Conservation (phyloP, 2,888 invertebrate genomes). For the Steinernema scapterisci region DNA sequence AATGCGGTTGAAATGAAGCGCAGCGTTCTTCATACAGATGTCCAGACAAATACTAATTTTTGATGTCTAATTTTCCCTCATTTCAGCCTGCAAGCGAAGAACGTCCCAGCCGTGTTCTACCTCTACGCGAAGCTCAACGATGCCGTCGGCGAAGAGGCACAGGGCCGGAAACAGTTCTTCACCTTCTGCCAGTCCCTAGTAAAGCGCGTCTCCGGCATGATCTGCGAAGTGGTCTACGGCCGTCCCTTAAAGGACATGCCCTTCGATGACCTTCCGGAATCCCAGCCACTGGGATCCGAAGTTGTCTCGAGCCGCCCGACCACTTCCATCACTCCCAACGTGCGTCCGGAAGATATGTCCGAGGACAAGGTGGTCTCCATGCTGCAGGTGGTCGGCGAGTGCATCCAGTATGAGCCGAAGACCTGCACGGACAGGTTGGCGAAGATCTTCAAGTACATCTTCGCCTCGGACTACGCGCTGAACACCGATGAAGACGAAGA, state of each 20-base stretch:
- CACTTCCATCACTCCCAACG: neutral
- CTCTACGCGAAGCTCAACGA: slow-evolving; percentile 40
- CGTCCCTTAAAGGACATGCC: neutral
- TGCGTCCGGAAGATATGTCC: neutral
- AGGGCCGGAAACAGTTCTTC: slow-evolving; percentile 22
- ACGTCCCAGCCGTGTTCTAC: slow-evolving; percentile 41
- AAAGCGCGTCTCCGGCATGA: neutral
- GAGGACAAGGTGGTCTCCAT: slow-evolving; percentile 40
- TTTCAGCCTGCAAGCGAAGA: slow-evolving; percentile 40
- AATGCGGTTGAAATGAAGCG: neutral
- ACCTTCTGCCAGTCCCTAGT: neutral
- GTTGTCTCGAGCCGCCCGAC: neutral
- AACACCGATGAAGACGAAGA: neutral
- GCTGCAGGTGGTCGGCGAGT: slow-evolving; percentile 67
- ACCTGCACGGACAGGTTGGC: slow-evolving; percentile 68
- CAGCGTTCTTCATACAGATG: neutral
- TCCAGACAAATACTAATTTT: neutral
- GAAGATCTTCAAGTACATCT: slow-evolving; percentile 52
- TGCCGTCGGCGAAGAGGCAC: slow-evolving; percentile 42
- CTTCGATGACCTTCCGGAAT: neutral
- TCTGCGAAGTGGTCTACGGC: slow-evolving; percentile 14
- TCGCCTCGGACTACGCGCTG: slow-evolving; percentile 41
- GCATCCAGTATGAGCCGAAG: slow-evolving; percentile 69
- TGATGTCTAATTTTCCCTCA: neutral
- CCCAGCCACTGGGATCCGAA: neutral